Evolutionary conservation across 2,888 invertebrate genomes (phyloP), one percentile per base, ranked within the genome.

Genomic region (Lasioglossum pauxillum): DNA sequence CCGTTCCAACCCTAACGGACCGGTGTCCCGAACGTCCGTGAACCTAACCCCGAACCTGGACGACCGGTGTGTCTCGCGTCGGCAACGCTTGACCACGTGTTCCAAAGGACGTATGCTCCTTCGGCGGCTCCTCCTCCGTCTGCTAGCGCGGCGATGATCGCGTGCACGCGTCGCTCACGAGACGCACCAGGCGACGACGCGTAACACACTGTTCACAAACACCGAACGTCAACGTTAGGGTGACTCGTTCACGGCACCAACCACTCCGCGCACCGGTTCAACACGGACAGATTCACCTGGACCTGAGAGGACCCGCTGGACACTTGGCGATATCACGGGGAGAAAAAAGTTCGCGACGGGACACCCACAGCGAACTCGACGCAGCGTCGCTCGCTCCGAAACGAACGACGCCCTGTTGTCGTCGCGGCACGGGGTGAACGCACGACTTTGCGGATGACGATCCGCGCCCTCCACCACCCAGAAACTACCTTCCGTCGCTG

Each of bases 351-450:
- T 88, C 86, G 78, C 90, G 83, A 76, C 85, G 72, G 84, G 78
- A 80, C 86, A 75, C 80, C 90, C 78, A 64, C 64, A 83, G 82
- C 88, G 86, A 69, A 83, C 82, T 84, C 85, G 88, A 78, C 84
- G 86, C 84, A 90, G 84, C 89, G 88, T 90, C 90, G 91, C 90
- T 90, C 90, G 90, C 88, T 84, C 86, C 88, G 90, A 88, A 88
- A 92, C 90, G 92, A 93, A 92, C 94, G 94, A 94, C 93, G 94
- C 94, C 94, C 93, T 93, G 94, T 93, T 91, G 93, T 93, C 94
- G 94, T 93, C 94, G 93, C 93, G 93, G 92, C 93, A 93, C 94
- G 94, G 94, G 94, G 94, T 94, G 94, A 94, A 94, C 94, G 94
- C 94, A 95, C 95, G 94, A 93, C 94, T 94, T 91, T 93, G 93